Conservation (phyloP, 2,888 invertebrate species). For the Nephrotoma appendiculata region DNA sequence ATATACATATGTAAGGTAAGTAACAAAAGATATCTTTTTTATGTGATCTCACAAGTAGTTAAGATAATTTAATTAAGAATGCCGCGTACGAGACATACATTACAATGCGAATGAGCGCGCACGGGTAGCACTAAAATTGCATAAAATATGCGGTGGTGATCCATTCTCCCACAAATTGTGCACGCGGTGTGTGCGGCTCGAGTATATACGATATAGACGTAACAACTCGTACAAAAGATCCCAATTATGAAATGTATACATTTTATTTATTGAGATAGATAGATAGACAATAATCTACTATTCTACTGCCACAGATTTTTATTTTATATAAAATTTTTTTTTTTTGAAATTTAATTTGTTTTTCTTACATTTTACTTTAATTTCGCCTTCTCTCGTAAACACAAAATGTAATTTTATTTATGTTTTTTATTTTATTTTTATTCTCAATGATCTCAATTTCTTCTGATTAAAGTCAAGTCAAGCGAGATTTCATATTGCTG, state of each 20-base stretch:
- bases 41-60: neutral
- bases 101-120: neutral
- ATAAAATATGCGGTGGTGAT: neutral
- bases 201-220: neutral
- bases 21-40: neutral
- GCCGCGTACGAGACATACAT: neutral
- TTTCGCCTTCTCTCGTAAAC: neutral
- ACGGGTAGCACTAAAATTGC: neutral
- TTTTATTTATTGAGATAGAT: neutral
- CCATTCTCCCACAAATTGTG: neutral
- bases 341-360: neutral
- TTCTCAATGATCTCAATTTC: conserved; percentile 2
- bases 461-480: conserved; percentile 3
- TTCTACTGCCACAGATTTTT: conserved; percentile 2
- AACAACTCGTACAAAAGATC: neutral
- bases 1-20: neutral
- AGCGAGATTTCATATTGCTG: neutral
- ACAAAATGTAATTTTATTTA: neutral
- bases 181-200: neutral
- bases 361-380: neutral
- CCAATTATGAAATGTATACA: neutral
- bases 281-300: neutral
- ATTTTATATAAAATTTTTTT: neutral
- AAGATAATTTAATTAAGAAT: neutral
- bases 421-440: neutral